Evolutionary conservation across 2,113 vertebrate species (phyloP), one percentile per base, ranked within the genome.

Genomic region (Rhinoderma darwinii): DNA sequence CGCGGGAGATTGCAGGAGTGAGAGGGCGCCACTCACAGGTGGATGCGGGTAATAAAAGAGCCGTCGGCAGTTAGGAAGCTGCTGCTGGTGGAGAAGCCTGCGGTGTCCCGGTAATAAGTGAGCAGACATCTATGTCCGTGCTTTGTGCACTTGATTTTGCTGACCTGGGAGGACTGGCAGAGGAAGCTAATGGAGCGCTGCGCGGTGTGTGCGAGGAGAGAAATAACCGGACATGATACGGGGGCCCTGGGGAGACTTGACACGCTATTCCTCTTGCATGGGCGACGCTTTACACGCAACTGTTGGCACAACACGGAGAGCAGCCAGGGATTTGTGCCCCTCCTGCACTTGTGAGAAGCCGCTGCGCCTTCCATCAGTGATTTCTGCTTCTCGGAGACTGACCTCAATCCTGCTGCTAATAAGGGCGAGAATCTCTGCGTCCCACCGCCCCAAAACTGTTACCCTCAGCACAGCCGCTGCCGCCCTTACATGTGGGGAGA

Each of bases 201-300:
- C 30, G 74, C 84, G 79, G 54, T 66, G 73, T 50, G 51, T 74
- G 83, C 83, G 50, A 56, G 86, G 30, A 20, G 61, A 44, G 4
- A 72, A 3, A 51, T 1, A 63, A 9, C 18, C 66, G 30, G 89
- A 39, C 3, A 88, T 80, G 89, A 90, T 90, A 73, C 89, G 0
- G 0, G 2, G 0, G 68, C 94, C 90, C 93, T 0, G 8, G 92
- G 93, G 93, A 78, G 89, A 0, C 88, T 86, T 37, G 88, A 91
- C 92, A 93, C 90, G 91, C 92, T 27, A 93, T 91, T 91, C 88
- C 86, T 87, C 89, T 77, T 37, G 0, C 91, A 32, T 51, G 63
- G 83, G 0, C 88, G 80, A 88, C 2, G 25, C 92, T 93, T 91
- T 83, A 91, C 93, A 92, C 66, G 90, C 90, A 5, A 92, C 22